Evolutionary conservation across 2,113 vertebrate species (phyloP).

Genomic region (Neotragus moschatus): DNA sequence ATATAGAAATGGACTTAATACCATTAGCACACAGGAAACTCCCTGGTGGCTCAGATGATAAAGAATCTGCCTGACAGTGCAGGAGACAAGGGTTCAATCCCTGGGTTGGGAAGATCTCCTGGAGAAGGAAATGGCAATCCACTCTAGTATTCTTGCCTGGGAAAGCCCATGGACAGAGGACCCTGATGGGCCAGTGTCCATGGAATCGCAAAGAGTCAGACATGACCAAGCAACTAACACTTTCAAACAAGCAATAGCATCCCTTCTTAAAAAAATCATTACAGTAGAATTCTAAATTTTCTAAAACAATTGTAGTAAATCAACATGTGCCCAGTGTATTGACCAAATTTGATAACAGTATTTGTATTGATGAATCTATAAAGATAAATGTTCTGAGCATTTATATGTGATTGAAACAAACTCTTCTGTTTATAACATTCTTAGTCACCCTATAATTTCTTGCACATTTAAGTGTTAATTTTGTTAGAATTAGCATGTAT

Average conservation of each 20-base stretch:
- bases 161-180: not conserved
- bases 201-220: not conserved
- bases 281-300: not conserved
- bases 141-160: not conserved
- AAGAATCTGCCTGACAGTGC: not conserved
- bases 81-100: not conserved
- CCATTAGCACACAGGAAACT: not conserved
- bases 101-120: too few relatives aligned
- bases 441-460: constrained; percentile 41
- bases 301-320: not conserved
- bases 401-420: not conserved
- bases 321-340: not conserved
- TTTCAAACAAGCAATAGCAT: not conserved
- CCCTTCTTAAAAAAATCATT: not conserved
- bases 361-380: constrained; percentile 7
- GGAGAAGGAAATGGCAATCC: not conserved
- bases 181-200: not conserved
- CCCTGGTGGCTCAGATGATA: not conserved
- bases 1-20: not conserved
- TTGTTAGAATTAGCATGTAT: constrained; percentile 50
- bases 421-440: not conserved
- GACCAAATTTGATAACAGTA: not conserved
- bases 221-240: not conserved
- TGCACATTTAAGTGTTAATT: constrained; percentile 23
- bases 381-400: not conserved